Percentiles rank a stretch among this genome's conserved stretches.
These are phyloP conservation scores for Melanaphis sacchari DNA, from an alignment of 1,140 invertebrate species.

Conservation along the genomic window DNA sequence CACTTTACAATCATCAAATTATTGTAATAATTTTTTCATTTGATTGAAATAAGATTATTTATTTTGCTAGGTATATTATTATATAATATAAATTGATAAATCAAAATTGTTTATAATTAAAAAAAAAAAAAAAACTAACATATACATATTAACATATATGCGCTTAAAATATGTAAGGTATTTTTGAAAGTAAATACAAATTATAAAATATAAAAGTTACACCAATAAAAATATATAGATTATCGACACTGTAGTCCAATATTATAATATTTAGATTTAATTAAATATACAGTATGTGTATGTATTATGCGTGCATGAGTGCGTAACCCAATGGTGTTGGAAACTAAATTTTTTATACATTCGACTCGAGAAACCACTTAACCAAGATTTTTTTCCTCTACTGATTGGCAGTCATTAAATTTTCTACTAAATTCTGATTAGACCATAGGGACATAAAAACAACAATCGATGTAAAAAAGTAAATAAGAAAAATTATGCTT, in stretches of 20 bases:
- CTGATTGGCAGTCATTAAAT: neutral
- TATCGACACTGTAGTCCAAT: too few relatives aligned
- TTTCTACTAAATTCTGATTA: neutral
- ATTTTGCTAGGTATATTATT: neutral
- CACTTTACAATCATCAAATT: too few relatives aligned
- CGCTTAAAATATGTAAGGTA: neutral
- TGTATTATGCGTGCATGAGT: neutral
- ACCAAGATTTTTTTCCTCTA: neutral
- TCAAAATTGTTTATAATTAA: neutral
- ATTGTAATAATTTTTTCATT: too few relatives aligned
- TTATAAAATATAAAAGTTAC: neutral
- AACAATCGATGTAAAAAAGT: neutral
- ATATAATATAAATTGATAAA: neutral
- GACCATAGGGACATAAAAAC: neutral
- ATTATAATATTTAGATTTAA: neutral
- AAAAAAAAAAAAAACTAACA: neutral
- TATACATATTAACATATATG: neutral
- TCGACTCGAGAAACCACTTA: conserved; percentile 4
- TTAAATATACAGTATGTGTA: neutral
- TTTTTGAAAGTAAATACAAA: neutral
- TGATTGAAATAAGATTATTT: too few relatives aligned
- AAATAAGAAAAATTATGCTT: neutral
- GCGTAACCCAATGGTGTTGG: neutral
- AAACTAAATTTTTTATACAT: neutral
- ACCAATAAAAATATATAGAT: neutral